Percentiles rank a stretch among this genome's conserved stretches.
These are phyloP conservation scores for Micrastur ruficollis DNA, from an alignment of 2,797 vertebrate species.

Conservation along the genomic window DNA sequence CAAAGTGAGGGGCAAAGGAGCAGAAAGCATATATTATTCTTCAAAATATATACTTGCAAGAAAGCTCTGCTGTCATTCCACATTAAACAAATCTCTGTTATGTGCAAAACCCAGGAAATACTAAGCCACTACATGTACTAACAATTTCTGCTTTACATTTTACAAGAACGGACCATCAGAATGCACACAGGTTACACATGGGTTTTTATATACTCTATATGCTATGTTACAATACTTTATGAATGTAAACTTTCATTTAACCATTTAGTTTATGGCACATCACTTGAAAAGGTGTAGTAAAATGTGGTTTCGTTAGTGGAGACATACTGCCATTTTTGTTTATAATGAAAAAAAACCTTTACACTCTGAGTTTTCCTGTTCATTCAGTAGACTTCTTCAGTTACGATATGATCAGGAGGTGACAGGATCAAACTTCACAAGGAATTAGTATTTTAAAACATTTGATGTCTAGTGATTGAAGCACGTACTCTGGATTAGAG, in stretches of 20 bases:
- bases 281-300: background rate
- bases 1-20: background rate
- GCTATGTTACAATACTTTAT: background rate
- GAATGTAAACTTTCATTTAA: background rate
- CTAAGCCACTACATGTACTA: background rate
- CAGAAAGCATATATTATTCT: background rate
- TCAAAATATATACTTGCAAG: background rate
- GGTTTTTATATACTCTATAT: background rate
- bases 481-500: background rate
- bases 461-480: background rate
- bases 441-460: background rate
- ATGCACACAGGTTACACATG: background rate
- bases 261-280: background rate
- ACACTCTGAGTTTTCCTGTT: background rate
- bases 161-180: background rate
- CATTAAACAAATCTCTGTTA: conserved; percentile 10
- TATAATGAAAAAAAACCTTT: background rate
- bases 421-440: background rate
- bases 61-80: background rate
- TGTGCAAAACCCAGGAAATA: background rate
- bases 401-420: background rate
- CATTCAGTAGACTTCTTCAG: background rate
- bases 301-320: background rate
- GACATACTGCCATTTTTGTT: background rate
- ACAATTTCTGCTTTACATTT: background rate